A percentile compares a stretch with the other conserved stretches of the same genome.
These are phyloP conservation scores for mouse (Mus musculus) DNA, from an alignment of 2,113 vertebrate genomes.

Conservation along the genomic window DNA sequence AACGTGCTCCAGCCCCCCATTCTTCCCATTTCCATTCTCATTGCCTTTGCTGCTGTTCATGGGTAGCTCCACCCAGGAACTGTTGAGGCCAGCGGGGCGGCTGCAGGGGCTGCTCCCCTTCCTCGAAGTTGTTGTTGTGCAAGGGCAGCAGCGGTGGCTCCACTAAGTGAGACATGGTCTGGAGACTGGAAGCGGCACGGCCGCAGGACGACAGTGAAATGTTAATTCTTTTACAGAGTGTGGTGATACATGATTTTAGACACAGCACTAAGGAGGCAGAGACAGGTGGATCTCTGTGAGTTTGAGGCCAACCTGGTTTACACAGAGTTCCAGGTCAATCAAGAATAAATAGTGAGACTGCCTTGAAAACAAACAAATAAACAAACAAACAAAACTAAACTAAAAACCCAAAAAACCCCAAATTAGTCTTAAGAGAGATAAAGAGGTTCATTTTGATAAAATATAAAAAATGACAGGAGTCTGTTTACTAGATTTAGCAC, in stretches of 20 bases:
- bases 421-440: not conserved
- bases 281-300: not conserved
- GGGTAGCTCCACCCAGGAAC: conserved; percentile 98
- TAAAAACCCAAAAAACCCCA: not conserved
- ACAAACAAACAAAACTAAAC: not conserved
- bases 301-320: not conserved
- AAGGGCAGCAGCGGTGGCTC: too few species aligned
- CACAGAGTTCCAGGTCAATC: not conserved
- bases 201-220: too few species aligned
- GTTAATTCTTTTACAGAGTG: not conserved
- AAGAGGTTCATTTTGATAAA: not conserved
- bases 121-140: too few species aligned
- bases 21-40: conserved; percentile 85
- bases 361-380: not conserved
- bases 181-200: too few species aligned
- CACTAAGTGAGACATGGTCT: too few species aligned
- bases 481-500: not conserved
- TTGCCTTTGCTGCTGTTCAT: conserved; percentile 93
- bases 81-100: too few species aligned
- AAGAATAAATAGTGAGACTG: not conserved
- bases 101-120: too few species aligned
- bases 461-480: not conserved
- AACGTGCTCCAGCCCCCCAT: conserved; percentile 94
- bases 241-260: not conserved
- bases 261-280: not conserved